Evolutionary conservation across 30 jellyfish, hydroid and myxozoan species (phyloP), one percentile per base, ranked within the genome.

Genomic region (Catostylus mosaicus): DNA sequence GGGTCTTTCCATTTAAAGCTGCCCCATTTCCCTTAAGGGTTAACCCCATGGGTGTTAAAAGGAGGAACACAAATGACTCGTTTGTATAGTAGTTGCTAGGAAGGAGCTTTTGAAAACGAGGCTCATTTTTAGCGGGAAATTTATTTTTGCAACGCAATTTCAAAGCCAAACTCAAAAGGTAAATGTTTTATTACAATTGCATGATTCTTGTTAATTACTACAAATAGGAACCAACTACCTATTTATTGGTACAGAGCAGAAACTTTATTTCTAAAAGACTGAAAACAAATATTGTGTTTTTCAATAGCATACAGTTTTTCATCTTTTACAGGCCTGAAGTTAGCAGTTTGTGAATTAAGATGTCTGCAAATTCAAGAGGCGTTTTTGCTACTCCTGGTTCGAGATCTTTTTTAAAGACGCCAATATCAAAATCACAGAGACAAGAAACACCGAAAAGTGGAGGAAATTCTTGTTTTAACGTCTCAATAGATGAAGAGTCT

Each of bases 331-430:
- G n/a, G n/a, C n/a, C n/a, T n/a, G n/a, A n/a, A n/a, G n/a, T n/a
- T n/a, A n/a, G n/a, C n/a, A n/a, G n/a, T n/a, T n/a, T n/a, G n/a
- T n/a, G n/a, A n/a, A n/a, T n/a, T 2, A 50, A 30, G 30, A 63
- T 79, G 82, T 79, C 89, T 34, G 27, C 81, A 14, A 12, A 35
- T 26, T 40, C 89, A 32, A 51, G 46, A 43, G 54, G 74, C 5
- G 29, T 32, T 30, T 82, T 82, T 43, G 85, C 92, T 1, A 68
- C 92, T 14, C 91, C 91, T 32, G 91, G 91, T 20, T 81, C 91
- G 22, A 81, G 91, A 38, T 81, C 84, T 0, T 81, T 81, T 34
- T 20, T 30, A 7, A 79, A 66, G 10, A 72, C 88, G 19, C 34
- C 46, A 11, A 30, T 36, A 24, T 9, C 43, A 24, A 43, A 68